Evolutionary conservation across 2,888 invertebrate genomes (phyloP).

Genomic region (Acanthosepion pharaonis): DNA sequence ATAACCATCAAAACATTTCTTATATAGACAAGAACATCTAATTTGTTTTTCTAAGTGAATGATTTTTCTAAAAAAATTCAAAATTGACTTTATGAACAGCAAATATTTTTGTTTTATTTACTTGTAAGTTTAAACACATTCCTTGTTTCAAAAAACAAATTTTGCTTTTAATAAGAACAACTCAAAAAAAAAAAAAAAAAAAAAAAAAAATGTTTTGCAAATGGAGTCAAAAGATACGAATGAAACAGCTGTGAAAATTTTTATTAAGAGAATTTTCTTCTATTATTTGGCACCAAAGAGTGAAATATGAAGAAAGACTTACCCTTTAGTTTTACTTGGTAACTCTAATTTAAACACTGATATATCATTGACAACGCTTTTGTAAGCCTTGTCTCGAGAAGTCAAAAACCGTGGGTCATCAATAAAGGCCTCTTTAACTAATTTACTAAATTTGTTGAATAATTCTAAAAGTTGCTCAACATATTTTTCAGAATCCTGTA

Average conservation of each 20-base stretch:
- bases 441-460: conserved; percentile 91
- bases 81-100: no score
- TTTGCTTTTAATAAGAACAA: no score
- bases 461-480: conserved; percentile 94
- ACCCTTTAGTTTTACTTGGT: conserved; percentile 77
- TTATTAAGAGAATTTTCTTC: background rate
- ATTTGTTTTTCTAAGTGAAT: no score
- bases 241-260: background rate
- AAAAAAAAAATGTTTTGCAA: background rate
- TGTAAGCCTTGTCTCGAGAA: conserved; percentile 97
- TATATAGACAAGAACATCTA: no score
- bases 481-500: conserved; percentile 94
- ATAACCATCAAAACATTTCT: no score
- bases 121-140: no score
- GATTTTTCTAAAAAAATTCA: no score
- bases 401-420: conserved; percentile 98
- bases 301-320: conserved; percentile 53
- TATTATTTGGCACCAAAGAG: background rate
- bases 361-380: conserved; percentile 97
- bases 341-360: conserved; percentile 84
- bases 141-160: no score
- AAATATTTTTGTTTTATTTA: no score
- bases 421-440: conserved; percentile 94
- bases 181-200: no score
- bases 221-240: no score